A percentile compares a stretch with the other conserved stretches of the same genome.
These are phyloP conservation scores for Stomatorhinus walkeri DNA, from an alignment of 2,797 vertebrate genomes.

Conservation along the genomic window DNA sequence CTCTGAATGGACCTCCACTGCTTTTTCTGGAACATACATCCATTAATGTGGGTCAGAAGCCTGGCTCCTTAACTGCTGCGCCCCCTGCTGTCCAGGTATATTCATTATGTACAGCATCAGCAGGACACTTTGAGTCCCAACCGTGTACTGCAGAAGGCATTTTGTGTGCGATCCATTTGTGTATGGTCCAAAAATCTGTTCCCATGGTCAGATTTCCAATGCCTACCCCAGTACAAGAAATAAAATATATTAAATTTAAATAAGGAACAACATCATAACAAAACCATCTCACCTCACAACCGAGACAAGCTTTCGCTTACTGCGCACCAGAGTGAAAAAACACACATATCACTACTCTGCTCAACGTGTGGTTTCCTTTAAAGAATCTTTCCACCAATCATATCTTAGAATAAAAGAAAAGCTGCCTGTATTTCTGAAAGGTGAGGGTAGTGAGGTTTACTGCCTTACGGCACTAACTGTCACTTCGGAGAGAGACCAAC, in stretches of 20 bases:
- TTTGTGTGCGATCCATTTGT: not conserved
- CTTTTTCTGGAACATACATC: not conserved
- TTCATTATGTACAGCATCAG: not conserved
- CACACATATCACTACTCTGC: not conserved
- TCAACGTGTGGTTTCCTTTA: not conserved
- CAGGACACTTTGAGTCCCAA: not conserved
- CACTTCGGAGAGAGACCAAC: not conserved
- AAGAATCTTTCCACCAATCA: not conserved
- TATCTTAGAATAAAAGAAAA: not conserved
- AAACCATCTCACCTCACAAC: not conserved
- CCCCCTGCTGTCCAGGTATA: not conserved
- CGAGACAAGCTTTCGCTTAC: not conserved
- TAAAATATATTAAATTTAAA: not conserved
- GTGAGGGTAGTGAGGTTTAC: not conserved
- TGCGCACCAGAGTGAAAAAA: not conserved
- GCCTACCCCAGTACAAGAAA: not conserved
- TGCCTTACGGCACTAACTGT: not conserved
- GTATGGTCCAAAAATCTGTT: not conserved
- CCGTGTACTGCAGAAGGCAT: not conserved
- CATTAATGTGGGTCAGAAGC: not conserved
- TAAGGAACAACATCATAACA: not conserved
- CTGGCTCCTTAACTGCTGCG: not conserved
- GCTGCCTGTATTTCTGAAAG: not conserved
- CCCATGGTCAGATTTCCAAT: not conserved
- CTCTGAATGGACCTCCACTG: not conserved